Conservation (phyloP, 2,888 invertebrate genomes). For the Eupithecia tripunctaria region DNA sequence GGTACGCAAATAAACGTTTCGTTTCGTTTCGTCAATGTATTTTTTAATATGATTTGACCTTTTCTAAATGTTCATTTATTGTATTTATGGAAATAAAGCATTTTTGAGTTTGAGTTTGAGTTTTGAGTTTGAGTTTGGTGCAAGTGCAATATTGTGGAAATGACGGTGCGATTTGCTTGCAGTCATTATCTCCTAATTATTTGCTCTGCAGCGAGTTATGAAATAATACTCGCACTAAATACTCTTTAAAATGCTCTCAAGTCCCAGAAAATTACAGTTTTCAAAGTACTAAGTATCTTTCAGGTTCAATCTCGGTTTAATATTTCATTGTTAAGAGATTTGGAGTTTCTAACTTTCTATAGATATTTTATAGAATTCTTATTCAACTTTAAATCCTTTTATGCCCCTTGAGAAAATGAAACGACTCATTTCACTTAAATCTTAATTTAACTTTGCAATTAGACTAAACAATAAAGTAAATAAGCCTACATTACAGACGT, state of each 20-base stretch:
- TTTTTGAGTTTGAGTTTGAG: no score
- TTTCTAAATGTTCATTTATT: no score
- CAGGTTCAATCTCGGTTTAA: constrained; percentile 2
- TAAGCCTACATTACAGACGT: background rate
- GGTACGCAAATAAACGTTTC: background rate
- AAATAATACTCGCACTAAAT: background rate
- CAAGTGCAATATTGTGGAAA: background rate
- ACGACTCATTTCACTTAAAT: background rate
- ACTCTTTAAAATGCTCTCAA: background rate
- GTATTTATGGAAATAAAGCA: no score
- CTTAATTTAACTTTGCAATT: background rate
- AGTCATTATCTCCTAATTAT: background rate
- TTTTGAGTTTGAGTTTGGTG: no score
- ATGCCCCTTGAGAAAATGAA: background rate
- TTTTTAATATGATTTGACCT: no score
- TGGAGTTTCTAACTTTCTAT: background rate
- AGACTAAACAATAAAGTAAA: background rate
- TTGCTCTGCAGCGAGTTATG: background rate
- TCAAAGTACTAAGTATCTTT: background rate
- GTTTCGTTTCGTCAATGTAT: no score
- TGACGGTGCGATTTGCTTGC: background rate
- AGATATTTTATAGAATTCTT: background rate
- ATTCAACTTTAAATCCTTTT: background rate
- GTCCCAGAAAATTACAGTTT: constrained; percentile 3
- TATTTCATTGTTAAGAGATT: constrained; percentile 4